These are phyloP conservation scores for Lerista edwardsae DNA, from an alignment of 2,797 vertebrate genomes.

Conservation along the genomic window DNA sequence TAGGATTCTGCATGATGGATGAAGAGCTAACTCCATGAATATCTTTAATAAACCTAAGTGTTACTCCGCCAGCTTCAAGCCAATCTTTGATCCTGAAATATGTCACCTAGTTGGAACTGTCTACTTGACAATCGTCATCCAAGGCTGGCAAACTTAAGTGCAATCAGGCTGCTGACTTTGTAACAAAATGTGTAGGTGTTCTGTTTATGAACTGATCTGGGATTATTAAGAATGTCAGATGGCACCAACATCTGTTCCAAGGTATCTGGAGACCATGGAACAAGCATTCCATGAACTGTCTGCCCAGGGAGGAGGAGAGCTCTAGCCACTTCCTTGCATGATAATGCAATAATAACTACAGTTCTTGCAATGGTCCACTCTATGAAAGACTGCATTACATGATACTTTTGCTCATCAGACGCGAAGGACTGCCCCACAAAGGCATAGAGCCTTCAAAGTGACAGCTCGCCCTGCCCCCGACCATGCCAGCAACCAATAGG, in stretches of 20 bases:
- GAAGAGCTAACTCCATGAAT: background rate
- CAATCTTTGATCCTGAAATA: background rate
- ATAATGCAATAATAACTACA: background rate
- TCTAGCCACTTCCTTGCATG: background rate
- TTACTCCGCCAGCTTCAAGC: background rate
- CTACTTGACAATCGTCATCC: background rate
- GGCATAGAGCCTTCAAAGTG: no score
- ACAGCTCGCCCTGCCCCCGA: no score
- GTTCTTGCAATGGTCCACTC: background rate
- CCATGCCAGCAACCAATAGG: no score
- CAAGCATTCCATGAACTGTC: background rate
- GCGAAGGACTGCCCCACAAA: no score
- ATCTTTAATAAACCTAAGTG: background rate
- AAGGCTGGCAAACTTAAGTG: no score
- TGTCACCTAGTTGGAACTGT: background rate
- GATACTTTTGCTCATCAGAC: no score
- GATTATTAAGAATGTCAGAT: background rate
- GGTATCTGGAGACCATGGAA: background rate
- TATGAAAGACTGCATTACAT: background rate
- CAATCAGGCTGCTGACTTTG: background rate
- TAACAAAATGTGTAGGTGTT: background rate
- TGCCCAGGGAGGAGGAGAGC: background rate
- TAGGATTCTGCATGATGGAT: background rate
- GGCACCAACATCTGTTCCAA: background rate
- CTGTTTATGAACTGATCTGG: background rate